A percentile compares a stretch with the other conserved stretches of the same genome.
These are phyloP conservation scores for Strigamia maritima DNA, from an alignment of 2,888 invertebrate genomes.

Conservation along the genomic window DNA sequence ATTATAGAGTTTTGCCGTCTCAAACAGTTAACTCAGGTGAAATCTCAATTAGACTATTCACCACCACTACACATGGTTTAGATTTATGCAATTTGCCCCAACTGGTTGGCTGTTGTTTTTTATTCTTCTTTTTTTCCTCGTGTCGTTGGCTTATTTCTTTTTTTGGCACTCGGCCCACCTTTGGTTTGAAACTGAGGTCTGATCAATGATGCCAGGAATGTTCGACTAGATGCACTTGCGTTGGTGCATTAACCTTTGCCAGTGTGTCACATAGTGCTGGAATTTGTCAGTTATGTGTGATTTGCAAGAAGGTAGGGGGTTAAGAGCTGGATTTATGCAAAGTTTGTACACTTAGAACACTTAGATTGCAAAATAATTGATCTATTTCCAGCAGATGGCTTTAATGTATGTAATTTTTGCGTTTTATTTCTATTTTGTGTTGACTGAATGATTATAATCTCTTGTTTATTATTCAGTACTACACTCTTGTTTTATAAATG, in stretches of 20 bases:
- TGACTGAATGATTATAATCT: constrained; percentile 7
- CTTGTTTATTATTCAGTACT: neutral
- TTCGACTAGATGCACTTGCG: constrained; percentile 26
- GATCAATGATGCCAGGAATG: constrained; percentile 34
- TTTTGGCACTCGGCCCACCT: constrained; percentile 24
- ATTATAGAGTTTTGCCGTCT: neutral
- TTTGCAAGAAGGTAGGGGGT: constrained; percentile 15
- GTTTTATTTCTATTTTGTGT: neutral
- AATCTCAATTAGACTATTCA: constrained; percentile 4
- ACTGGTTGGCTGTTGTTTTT: neutral
- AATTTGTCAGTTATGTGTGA: constrained; percentile 29
- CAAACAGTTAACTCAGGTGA: neutral
- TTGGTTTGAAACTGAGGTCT: constrained; percentile 28
- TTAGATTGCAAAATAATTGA: neutral
- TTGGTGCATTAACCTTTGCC: constrained; percentile 32
- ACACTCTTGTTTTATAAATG: neutral
- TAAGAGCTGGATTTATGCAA: constrained; percentile 24
- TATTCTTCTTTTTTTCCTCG: neutral
- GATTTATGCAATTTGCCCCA: constrained; percentile 20
- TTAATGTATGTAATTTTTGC: neutral
- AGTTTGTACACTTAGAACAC: neutral
- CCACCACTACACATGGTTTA: neutral
- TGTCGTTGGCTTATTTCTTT: constrained; percentile 25
- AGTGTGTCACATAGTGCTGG: neutral
- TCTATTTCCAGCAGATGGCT: neutral